Percentiles rank a stretch among this genome's conserved stretches.
These are phyloP conservation scores for Chalcis sispes DNA, from an alignment of 2,888 invertebrate species.

Conservation along the genomic window DNA sequence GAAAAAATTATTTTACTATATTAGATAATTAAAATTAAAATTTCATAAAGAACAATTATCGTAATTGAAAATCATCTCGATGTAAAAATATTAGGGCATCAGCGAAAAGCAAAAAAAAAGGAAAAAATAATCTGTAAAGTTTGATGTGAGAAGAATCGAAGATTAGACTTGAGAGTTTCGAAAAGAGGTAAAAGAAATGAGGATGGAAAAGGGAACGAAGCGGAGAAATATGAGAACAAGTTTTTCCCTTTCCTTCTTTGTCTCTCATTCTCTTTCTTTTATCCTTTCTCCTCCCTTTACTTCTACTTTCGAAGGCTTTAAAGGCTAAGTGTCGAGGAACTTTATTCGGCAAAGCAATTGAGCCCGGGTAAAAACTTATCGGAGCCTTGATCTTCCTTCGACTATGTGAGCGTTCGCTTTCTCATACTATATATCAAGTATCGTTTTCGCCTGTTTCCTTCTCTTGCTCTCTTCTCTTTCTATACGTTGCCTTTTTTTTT, in stretches of 20 bases:
- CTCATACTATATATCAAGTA: slow-evolving; percentile 23
- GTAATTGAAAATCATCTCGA: not conserved
- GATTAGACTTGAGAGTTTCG: slow-evolving; percentile 16
- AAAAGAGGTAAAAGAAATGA: slow-evolving; percentile 19
- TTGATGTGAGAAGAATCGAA: slow-evolving; percentile 3
- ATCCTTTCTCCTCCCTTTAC: not conserved
- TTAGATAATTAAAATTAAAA: no score
- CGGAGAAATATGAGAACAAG: slow-evolving; percentile 28
- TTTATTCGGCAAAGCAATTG: slow-evolving; percentile 52
- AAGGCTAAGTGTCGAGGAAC: slow-evolving; percentile 46
- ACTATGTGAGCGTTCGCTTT: not conserved
- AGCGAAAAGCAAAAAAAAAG: no score
- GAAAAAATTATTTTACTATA: no score
- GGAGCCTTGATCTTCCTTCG: slow-evolving; percentile 40
- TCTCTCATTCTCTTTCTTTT: not conserved
- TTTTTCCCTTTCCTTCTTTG: slow-evolving; percentile 8
- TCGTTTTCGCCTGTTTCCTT: slow-evolving; percentile 38
- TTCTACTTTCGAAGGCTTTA: slow-evolving; percentile 36
- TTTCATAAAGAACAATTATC: not conserved
- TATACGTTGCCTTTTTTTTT: no score
- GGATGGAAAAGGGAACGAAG: not conserved
- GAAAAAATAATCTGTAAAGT: no score
- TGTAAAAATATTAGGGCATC: not conserved
- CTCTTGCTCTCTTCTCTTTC: not conserved
- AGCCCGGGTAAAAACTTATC: slow-evolving; percentile 45